phyloP scores from a whole-genome alignment of 2,888 invertebrate species.

The Acanthosepion lycidas region DNA sequence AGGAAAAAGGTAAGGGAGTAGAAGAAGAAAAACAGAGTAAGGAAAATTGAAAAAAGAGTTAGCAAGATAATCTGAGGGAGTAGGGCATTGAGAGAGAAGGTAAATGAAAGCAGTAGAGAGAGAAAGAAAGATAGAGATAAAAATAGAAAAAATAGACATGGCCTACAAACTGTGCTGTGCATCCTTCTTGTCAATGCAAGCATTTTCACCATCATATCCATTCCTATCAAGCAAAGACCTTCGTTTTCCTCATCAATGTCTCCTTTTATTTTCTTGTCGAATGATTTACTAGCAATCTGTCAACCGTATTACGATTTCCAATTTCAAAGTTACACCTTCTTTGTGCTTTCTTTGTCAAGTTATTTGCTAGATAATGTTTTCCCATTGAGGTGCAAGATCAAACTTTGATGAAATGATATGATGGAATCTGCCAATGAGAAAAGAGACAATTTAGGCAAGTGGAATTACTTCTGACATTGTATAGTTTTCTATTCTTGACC shows the following conservation, averaged over 20 bases:
- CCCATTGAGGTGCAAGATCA: not conserved
- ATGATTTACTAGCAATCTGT: not conserved
- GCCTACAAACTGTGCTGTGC: too few species aligned
- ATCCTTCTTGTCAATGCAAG: too few species aligned
- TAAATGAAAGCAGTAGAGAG: too few species aligned
- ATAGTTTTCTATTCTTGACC: not conserved
- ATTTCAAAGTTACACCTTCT: not conserved
- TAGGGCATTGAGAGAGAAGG: too few species aligned
- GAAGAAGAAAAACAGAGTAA: too few species aligned
- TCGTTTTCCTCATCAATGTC: not conserved
- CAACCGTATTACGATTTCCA: slow-evolving; percentile 20
- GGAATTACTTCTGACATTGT: not conserved
- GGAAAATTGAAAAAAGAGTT: too few species aligned
- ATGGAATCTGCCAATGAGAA: not conserved
- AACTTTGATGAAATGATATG: not conserved
- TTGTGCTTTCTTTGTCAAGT: not conserved
- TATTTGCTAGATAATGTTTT: not conserved
- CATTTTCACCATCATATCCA: too few species aligned
- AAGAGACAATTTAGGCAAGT: not conserved
- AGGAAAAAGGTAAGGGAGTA: too few species aligned
- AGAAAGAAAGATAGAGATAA: too few species aligned
- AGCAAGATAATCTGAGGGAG: too few species aligned
- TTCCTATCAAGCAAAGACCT: not conserved
- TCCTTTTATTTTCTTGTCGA: not conserved
- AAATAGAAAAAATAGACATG: too few species aligned